Conservation (phyloP, 2,888 invertebrate species). For the Phragmatobia fuliginosa region DNA sequence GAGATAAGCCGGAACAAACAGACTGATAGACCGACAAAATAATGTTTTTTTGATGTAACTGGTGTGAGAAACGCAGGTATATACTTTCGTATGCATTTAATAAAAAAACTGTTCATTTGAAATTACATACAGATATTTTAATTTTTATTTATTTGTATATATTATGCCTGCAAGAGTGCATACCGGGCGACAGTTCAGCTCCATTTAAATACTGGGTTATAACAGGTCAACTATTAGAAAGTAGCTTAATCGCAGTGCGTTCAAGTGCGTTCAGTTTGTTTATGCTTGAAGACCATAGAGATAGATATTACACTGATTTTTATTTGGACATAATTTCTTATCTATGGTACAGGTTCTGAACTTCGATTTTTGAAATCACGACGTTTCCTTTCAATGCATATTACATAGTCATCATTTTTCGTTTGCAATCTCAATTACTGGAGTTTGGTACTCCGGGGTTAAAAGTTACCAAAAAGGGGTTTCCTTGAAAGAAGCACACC, state of each 20-base stretch:
- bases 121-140: too few species aligned
- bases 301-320: constrained; percentile 41
- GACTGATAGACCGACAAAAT: too few species aligned
- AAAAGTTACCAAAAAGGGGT: too few species aligned
- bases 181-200: constrained; percentile 46
- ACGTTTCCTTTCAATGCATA: background rate
- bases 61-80: too few species aligned
- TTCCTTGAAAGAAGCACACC: too few species aligned
- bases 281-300: constrained; percentile 45
- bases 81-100: too few species aligned
- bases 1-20: too few species aligned
- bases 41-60: too few species aligned
- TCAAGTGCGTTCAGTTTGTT: constrained; percentile 30
- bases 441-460: too few species aligned
- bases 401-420: background rate
- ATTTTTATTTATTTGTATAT: too few species aligned
- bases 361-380: background rate
- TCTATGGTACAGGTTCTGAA: background rate
- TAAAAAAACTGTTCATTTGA: too few species aligned
- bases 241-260: constrained; percentile 49
- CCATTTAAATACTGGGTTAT: constrained; percentile 50
- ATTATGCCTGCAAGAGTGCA: background rate
- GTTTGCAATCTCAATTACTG: background rate
- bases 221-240: constrained; percentile 56
- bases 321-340: constrained; percentile 34